These are phyloP conservation scores for Littorina saxatilis DNA, from an alignment of 1,140 invertebrate species.

Conservation along the genomic window DNA sequence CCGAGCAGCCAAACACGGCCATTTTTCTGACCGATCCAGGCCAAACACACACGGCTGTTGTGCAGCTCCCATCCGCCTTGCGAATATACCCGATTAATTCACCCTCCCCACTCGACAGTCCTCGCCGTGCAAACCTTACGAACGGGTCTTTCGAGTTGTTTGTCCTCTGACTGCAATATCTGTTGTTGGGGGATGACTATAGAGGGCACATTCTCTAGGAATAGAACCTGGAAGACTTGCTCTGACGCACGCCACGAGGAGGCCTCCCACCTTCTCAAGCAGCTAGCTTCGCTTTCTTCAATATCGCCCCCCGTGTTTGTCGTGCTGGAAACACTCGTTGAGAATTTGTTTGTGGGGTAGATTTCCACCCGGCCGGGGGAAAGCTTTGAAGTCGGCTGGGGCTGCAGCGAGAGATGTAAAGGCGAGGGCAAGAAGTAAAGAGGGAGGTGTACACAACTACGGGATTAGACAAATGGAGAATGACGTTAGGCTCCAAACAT, in stretches of 20 bases:
- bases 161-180: no score
- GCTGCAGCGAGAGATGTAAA: background rate
- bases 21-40: background rate
- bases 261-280: no score
- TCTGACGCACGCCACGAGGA: no score
- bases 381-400: background rate
- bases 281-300: background rate
- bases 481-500: conserved; percentile 7
- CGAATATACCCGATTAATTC: conserved; percentile 3
- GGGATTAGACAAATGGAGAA: conserved; percentile 14
- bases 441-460: background rate
- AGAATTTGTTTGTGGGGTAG: conserved; percentile 1
- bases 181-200: no score
- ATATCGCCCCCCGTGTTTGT: background rate
- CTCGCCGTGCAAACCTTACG: no score
- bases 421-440: background rate
- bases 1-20: background rate
- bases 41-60: background rate
- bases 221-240: no score
- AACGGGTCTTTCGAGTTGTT: no score
- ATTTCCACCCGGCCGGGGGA: background rate
- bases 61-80: background rate
- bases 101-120: background rate
- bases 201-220: no score
- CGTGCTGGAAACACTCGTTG: conserved; percentile 6